Percentiles rank a stretch among this genome's conserved stretches.
Conservation (phyloP, 1,140 invertebrate species). For the Drosophila sp. region DNA sequence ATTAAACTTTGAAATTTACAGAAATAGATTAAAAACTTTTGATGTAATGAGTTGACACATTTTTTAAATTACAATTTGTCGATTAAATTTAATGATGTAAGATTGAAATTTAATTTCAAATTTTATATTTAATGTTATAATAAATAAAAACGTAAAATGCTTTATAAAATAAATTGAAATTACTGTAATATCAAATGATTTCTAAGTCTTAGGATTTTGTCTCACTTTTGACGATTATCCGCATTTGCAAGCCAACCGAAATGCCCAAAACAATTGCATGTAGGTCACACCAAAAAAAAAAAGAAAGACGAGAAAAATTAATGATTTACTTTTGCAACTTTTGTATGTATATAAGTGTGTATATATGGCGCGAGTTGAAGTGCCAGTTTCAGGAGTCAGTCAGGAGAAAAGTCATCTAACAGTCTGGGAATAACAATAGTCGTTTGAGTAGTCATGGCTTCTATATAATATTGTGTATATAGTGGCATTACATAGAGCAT, state of each 20-base stretch:
- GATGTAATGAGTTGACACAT: no score
- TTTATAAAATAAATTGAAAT: background rate
- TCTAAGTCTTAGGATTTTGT: background rate
- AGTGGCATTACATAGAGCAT: constrained; percentile 4
- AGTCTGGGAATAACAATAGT: constrained; percentile 52
- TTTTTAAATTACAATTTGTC: no score
- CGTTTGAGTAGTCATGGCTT: constrained; percentile 28
- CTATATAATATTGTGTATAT: background rate
- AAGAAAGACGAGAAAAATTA: constrained; percentile 43
- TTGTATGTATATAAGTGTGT: constrained; percentile 15
- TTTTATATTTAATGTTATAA: no score
- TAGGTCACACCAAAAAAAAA: constrained; percentile 25
- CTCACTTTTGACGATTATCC: background rate
- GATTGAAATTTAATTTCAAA: no score
- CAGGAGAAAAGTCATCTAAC: constrained; percentile 21
- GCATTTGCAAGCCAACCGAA: background rate
- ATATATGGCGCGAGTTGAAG: background rate
- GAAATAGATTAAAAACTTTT: no score
- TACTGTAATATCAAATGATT: background rate
- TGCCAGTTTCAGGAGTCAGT: constrained; percentile 37
- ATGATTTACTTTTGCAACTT: constrained; percentile 63
- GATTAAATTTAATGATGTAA: no score
- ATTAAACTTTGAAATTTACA: no score
- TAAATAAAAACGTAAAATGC: no score
- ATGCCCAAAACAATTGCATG: constrained; percentile 13